Evolutionary conservation across 2,888 invertebrate genomes (phyloP).

Genomic region (Drosophila paramelanica): DNA sequence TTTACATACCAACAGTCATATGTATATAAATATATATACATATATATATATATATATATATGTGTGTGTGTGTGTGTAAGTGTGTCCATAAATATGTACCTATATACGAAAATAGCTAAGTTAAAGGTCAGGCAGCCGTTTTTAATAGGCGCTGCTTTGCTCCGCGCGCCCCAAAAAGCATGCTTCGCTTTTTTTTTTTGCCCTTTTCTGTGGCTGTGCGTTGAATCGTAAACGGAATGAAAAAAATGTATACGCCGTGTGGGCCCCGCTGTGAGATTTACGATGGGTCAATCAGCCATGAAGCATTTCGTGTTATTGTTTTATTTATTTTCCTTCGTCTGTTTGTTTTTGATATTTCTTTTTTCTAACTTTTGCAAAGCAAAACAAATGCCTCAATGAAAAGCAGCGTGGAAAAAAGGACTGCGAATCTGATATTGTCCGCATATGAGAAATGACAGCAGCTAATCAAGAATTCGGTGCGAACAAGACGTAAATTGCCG

Average conservation of each 20-base stretch:
- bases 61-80: constrained; percentile 1
- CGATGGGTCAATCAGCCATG: constrained; percentile 72
- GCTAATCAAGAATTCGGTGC: constrained; percentile 66
- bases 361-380: constrained; percentile 16
- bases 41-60: constrained; percentile 1
- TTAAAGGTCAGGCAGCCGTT: constrained; percentile 58
- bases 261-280: constrained; percentile 67
- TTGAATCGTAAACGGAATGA: constrained; percentile 31
- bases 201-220: constrained; percentile 34
- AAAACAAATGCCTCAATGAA: constrained; percentile 26
- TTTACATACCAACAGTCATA: constrained; percentile 27
- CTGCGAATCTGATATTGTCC: constrained; percentile 5
- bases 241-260: constrained; percentile 57
- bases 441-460: constrained; percentile 60
- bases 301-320: constrained; percentile 68
- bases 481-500: constrained; percentile 11
- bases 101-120: constrained; percentile 38
- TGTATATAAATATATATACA: background rate
- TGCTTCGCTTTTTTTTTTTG: constrained; percentile 40
- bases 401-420: background rate
- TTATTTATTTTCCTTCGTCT: constrained; percentile 33
- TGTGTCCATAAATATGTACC: constrained; percentile 1
- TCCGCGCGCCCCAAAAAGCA: constrained; percentile 29
- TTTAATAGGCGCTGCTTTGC: constrained; percentile 42
- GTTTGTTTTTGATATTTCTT: constrained; percentile 23